Evolutionary conservation across 2,888 invertebrate species (phyloP), one percentile per base, ranked within the genome.

Genomic region (Anoplius nigerrimus): DNA sequence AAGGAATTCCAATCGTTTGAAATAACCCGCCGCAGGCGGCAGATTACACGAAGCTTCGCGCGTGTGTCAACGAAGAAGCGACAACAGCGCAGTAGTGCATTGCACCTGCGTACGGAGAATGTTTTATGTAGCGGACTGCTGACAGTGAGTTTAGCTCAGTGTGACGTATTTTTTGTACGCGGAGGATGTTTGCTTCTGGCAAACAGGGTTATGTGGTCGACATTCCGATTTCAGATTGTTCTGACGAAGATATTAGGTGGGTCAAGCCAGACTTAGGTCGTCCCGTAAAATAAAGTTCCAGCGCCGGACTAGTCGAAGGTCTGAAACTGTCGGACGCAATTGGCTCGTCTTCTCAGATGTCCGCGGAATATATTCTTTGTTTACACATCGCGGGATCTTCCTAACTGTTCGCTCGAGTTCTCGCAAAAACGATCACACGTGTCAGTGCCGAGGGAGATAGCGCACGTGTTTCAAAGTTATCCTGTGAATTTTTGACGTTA

Each of bases 201-300:
- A 48, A 16, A 22, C 52, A 54, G 46, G 66, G 18, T 1, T 16
- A 58, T 62, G 27, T 43, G 43, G 43, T 13, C 20, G 64, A 61
- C 18, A 24, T 43, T 8, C 56, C 24, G 18, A 62, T 42, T 46
- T 67, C 75, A 22, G 71, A 58, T 18, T 72, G 64, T 4, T 69
- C 75, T 8, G 80, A 79, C 46, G 75, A 79, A 5, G 68, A 68
- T 13, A 51, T 58, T 45, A 69, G 72, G 79, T 79, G 62, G 59
- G 74, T 74, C 24, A 11, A 20, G 11, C 11, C 4, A 27, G 4
- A 27, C 27, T 27, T 27, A 27, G 27, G 27, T 34, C 8, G 24
- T 24, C 24, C 6, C 24, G 24, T 24, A 24, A 6, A 24, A 24
- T 6, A 13, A 34, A 34, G 11, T 34, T 13, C 4, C 34, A 11